Evolutionary conservation across 1,140 invertebrate genomes (phyloP).

Genomic region (Drosophila leontia): DNA sequence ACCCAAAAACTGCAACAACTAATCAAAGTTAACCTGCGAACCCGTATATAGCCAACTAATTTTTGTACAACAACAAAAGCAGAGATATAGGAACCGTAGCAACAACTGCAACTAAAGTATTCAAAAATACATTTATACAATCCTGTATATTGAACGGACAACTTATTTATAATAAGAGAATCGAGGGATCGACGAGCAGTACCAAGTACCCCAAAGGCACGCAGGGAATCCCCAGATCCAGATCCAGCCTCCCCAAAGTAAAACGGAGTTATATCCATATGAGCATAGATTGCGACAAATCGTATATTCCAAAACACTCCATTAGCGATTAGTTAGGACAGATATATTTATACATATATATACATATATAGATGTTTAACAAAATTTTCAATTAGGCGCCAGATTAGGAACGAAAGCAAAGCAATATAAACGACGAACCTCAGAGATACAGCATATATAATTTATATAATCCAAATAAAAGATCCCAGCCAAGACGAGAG

Average conservation of each 20-base stretch:
- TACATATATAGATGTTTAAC: slow-evolving; percentile 52
- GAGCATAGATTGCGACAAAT: slow-evolving; percentile 43
- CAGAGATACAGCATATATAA: slow-evolving; percentile 65
- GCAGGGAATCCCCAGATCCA: slow-evolving; percentile 27
- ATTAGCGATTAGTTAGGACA: slow-evolving; percentile 80
- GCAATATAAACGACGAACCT: slow-evolving; percentile 83
- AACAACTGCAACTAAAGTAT: slow-evolving; percentile 42
- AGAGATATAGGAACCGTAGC: slow-evolving; percentile 10
- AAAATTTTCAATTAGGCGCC: slow-evolving; percentile 41
- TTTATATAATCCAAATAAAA: slow-evolving; percentile 34
- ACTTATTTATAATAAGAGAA: slow-evolving; percentile 25
- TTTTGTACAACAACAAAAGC: slow-evolving; percentile 59
- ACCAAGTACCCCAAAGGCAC: slow-evolving; percentile 42
- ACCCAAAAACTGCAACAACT: slow-evolving; percentile 42
- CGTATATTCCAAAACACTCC: slow-evolving; percentile 80
- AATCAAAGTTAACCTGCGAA: slow-evolving; percentile 45
- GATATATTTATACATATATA: slow-evolving; percentile 59
- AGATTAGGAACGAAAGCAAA: slow-evolving; percentile 52
- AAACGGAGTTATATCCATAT: slow-evolving; percentile 32
- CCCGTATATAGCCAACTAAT: slow-evolving; percentile 47
- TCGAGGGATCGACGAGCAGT: slow-evolving; percentile 19
- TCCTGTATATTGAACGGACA: slow-evolving; percentile 49
- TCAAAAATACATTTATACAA: slow-evolving; percentile 47
- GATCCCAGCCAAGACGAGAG: slow-evolving; percentile 35
- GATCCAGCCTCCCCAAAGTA: slow-evolving; percentile 13